A percentile compares a stretch with the other conserved stretches of the same genome.
Evolutionary conservation across 2,113 vertebrate species (phyloP).

Genomic region (Charadrius vociferus): DNA sequence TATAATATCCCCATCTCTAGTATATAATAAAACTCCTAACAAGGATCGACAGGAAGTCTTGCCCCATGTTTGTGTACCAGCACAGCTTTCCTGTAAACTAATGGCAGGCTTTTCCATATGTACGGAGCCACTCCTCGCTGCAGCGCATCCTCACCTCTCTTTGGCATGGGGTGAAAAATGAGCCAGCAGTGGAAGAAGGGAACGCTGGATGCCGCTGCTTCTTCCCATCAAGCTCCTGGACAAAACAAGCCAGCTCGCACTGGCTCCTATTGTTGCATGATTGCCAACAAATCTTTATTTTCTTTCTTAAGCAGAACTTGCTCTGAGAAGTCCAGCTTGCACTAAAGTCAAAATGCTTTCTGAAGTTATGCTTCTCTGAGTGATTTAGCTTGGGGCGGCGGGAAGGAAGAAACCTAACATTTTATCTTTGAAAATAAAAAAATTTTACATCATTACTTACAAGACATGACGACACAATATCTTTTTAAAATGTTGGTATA

Average conservation of each 20-base stretch:
- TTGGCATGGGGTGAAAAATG: not conserved
- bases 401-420: not conserved
- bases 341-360: not conserved
- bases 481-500: not conserved
- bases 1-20: not conserved
- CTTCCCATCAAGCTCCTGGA: not conserved
- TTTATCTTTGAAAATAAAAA: not conserved
- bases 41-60: not conserved
- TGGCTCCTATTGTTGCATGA: not conserved
- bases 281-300: not conserved
- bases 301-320: not conserved
- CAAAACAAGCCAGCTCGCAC: not conserved
- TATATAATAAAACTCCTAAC: not conserved
- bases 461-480: not conserved
- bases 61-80: not conserved
- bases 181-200: not conserved
- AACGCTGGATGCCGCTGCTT: not conserved
- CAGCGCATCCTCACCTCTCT: not conserved
- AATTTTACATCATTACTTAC: not conserved
- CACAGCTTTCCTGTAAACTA: not conserved
- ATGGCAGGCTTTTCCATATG: fast-evolving
- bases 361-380: not conserved
- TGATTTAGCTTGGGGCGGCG: not conserved
- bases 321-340: not conserved
- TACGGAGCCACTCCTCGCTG: not conserved